Evolutionary conservation across 2,797 vertebrate species (phyloP), one percentile per base, ranked within the genome.

Genomic region (Rhabdomys pumilio): DNA sequence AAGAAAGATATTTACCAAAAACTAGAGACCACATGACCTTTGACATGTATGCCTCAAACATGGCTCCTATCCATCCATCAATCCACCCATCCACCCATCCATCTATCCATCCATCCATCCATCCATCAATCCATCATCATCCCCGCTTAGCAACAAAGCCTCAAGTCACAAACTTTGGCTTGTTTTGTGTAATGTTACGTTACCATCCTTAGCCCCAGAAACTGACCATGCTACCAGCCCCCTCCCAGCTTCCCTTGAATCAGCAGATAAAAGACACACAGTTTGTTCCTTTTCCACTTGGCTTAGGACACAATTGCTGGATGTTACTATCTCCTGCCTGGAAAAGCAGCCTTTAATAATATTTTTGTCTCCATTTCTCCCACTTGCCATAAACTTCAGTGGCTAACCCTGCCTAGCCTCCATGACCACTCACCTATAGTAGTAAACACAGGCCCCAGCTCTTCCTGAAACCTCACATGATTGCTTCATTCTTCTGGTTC

Each of bases 1-100:
- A 15, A 59, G 79, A 83, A 86, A 93, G 57, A 75, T 50, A 59
- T 15, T 79, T 80, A 84, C 34, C 53, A 81, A 93, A 69, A 89
- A 72, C 61, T 65, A 63, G 11, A 22, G 13, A 50, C 41, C 67
- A 53, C 29, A 29, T 31, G 73, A 86, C 53, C 50, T 57, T 31
- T 24, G 9, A 92, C 41, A 47, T 47, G 55, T 76, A 75, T 77
- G 34, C 20, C 34, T 94, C 65, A 31, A 15, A 77, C 13, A 65
- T n/a, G 89, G 50, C 31, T 75, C 26, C 6, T 79, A n/a, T 38
- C n/a, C 17, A 38, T 72, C 34, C 34, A 72, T 72, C 31, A 14
- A n/a, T 34, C 65, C 6, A 67, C 31, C 12, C 63, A 63, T 63
- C 61, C 65, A 29, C 26, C 61, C 61, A 26, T 63, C 61, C 61